phyloP scores from a whole-genome alignment of 2,797 vertebrate species.

The Crax fasciolata region DNA sequence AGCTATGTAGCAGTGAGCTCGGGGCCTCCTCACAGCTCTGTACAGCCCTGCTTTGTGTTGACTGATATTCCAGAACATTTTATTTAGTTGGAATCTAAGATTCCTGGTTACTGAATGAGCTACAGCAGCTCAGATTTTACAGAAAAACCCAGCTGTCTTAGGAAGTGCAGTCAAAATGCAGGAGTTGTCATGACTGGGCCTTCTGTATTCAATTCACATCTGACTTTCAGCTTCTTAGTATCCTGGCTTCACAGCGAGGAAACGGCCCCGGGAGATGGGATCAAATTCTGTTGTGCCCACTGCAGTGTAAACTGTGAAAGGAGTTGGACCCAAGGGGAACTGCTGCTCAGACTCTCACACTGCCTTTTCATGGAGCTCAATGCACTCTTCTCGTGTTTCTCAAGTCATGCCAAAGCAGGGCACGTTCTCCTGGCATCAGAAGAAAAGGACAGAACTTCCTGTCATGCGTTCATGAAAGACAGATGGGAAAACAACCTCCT shows the following conservation, averaged over 20 bases:
- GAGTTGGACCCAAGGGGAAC: background rate
- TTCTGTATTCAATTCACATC: background rate
- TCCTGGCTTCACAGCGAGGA: background rate
- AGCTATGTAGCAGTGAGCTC: background rate
- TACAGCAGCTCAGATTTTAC: background rate
- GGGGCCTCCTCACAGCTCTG: accelerated
- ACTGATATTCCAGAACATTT: background rate
- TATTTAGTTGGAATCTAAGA: background rate
- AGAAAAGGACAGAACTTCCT: background rate
- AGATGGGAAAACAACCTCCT: background rate
- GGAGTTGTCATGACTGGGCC: background rate
- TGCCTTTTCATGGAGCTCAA: background rate
- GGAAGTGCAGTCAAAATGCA: background rate
- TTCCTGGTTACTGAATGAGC: background rate
- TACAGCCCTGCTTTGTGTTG: accelerated
- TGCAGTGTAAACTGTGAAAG: background rate
- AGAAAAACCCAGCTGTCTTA: background rate
- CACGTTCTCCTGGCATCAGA: background rate
- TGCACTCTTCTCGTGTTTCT: background rate
- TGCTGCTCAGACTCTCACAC: background rate
- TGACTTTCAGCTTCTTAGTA: background rate
- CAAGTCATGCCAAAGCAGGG: background rate
- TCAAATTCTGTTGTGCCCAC: background rate
- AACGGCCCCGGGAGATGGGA: background rate
- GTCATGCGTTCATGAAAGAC: background rate